These are phyloP conservation scores for Felis chaus DNA, from an alignment of 2,113 vertebrate genomes.

Conservation along the genomic window DNA sequence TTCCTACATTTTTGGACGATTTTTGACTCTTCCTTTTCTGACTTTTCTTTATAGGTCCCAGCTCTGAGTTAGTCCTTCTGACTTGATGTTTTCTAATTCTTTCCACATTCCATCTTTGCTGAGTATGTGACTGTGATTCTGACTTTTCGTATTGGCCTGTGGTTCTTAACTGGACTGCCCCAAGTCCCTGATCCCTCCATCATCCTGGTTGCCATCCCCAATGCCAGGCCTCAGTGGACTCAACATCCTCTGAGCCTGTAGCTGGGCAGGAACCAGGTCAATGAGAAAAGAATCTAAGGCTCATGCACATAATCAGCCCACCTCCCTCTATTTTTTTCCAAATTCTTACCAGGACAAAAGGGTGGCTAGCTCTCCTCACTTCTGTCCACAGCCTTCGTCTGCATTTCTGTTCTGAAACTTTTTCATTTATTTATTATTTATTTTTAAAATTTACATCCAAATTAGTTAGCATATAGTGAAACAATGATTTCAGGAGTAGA, in stretches of 20 bases:
- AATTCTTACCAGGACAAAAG: not conserved
- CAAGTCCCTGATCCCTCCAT: too few relatives aligned
- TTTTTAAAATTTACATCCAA: too few relatives aligned
- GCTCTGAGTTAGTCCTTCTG: not conserved
- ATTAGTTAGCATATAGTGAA: too few relatives aligned
- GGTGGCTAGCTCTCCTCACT: not conserved
- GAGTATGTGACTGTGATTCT: not conserved
- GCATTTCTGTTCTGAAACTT: not conserved
- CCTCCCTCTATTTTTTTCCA: not conserved
- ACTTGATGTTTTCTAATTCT: not conserved
- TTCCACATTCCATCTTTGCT: not conserved
- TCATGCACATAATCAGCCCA: not conserved
- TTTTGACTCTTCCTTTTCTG: slow-evolving; percentile 9
- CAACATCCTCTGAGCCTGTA: not conserved
- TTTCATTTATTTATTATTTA: not conserved
- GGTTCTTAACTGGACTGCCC: not conserved
- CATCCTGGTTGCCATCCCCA: not conserved
- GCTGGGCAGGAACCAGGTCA: not conserved
- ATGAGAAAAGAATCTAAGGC: not conserved
- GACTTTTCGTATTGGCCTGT: not conserved
- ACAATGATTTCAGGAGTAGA: too few relatives aligned
- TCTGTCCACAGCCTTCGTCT: not conserved
- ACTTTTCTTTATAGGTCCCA: not conserved
- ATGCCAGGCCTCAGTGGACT: not conserved
- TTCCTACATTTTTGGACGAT: not conserved